These are phyloP conservation scores for Ibycter americanus DNA, from an alignment of 2,797 vertebrate genomes.

Conservation along the genomic window DNA sequence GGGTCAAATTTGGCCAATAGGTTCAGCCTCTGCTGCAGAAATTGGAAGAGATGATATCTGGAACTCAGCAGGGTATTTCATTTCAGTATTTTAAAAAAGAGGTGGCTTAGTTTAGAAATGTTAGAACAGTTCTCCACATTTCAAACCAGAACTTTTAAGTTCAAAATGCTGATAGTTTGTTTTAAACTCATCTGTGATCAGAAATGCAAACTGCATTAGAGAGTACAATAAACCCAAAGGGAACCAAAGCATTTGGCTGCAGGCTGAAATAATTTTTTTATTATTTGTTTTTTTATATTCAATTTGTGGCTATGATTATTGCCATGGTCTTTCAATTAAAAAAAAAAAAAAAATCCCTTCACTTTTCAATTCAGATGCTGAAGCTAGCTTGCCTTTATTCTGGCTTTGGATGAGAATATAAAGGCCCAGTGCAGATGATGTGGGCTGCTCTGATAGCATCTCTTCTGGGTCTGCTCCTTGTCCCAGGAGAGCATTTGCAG, in stretches of 20 bases:
- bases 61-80: not conserved
- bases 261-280: not conserved
- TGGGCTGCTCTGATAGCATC: not conserved
- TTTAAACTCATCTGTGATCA: not conserved
- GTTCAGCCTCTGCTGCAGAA: not conserved
- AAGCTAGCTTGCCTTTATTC: not conserved
- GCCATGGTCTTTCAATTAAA: not conserved
- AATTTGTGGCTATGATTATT: not conserved
- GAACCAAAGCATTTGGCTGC: not conserved
- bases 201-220: not conserved
- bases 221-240: constrained; percentile 1
- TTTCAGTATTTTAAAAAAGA: not conserved
- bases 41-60: not conserved
- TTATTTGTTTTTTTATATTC: not conserved
- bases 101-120: not conserved
- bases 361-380: not conserved
- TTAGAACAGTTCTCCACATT: not conserved
- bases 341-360: not conserved
- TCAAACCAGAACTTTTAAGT: not conserved
- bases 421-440: not conserved
- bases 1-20: not conserved
- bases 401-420: not conserved
- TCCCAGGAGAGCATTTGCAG: not conserved
- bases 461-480: not conserved
- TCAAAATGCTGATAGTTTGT: not conserved